Percentiles rank a stretch among this genome's conserved stretches.
phyloP scores from a whole-genome alignment of 2,113 vertebrate species.

The Vireo altiloquus region DNA sequence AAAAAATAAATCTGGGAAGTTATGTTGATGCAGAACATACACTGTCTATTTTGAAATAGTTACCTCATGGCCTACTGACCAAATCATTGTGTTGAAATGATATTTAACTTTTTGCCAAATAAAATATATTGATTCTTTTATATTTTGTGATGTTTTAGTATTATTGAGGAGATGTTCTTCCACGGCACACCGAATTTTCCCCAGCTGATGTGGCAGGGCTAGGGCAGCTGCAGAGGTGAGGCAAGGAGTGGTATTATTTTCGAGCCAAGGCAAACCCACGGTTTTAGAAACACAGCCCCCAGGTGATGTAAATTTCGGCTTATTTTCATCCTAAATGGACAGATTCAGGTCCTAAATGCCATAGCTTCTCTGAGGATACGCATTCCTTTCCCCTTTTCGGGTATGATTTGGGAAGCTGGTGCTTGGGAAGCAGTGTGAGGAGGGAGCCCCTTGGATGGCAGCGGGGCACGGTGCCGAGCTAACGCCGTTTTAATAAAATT shows the following conservation, averaged over 20 bases:
- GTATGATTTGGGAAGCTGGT: background rate
- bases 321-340: background rate
- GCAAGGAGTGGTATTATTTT: background rate
- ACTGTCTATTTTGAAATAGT: slow-evolving; percentile 86
- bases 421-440: background rate
- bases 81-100: slow-evolving; percentile 86
- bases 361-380: background rate
- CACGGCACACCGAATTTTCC: background rate
- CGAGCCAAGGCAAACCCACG: background rate
- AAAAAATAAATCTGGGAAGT: slow-evolving; percentile 53
- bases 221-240: background rate
- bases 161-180: background rate
- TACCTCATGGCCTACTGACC: slow-evolving; percentile 95
- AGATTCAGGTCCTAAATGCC: background rate
- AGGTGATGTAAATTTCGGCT: background rate
- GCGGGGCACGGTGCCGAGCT: background rate
- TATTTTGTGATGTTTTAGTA: slow-evolving; percentile 55
- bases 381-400: background rate
- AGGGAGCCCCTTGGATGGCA: background rate
- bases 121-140: slow-evolving; percentile 87
- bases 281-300: background rate
- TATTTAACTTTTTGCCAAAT: slow-evolving; percentile 94
- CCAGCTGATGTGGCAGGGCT: background rate
- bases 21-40: slow-evolving; percentile 70
- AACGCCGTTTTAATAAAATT: background rate